Evolutionary conservation across 2,888 invertebrate species (phyloP), one percentile per base, ranked within the genome.

Genomic region (Tribolium freemani): DNA sequence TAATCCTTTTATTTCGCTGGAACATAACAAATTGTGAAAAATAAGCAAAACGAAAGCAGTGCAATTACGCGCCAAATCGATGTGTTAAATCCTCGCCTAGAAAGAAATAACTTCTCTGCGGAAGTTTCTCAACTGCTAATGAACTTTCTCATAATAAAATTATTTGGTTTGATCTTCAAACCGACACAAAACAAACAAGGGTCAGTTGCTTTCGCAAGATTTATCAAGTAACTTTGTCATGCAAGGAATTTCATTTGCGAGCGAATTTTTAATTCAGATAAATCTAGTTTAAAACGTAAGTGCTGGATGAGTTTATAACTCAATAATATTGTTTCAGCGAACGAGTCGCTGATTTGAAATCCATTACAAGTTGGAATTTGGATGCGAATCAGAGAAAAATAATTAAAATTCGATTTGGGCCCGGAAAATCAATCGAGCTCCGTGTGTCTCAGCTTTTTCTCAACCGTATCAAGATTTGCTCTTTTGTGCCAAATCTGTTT

Each of bases 111-210:
- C 16, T 16, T 2, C 16, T 16, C 16, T 16, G 16, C 16, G 2
- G 16, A 16, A 16, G 16, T 16, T 16, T 16, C 16, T 30, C n/a
- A n/a, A n/a, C 31, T 64, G 21, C 53, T 64, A 64, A 53, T 53
- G 51, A 64, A 64, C 64, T 64, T 64, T 53, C 53, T 38, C 53
- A 64, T 53, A 64, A 64, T 64, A 53, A 64, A 64, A 64, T 64
- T 64, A 31, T 63, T 63, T 51, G 64, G 61, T 31, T 38, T 64
- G 64, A 64, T 64, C 53, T 53, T 44, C 3, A 11, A 45, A 58
- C 63, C 31, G 51, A 31, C 38, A 38, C 16, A 53, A 44, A 11
- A 53, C 21, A 64, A 64, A 51, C 44, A 64, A 38, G 44, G 51
- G 11, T 51, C 11, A 16, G 44, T 53, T 31, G n/a, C 51, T 51